Evolutionary conservation across 2,797 vertebrate species (phyloP).

Genomic region (Myiotriccus ornatus): DNA sequence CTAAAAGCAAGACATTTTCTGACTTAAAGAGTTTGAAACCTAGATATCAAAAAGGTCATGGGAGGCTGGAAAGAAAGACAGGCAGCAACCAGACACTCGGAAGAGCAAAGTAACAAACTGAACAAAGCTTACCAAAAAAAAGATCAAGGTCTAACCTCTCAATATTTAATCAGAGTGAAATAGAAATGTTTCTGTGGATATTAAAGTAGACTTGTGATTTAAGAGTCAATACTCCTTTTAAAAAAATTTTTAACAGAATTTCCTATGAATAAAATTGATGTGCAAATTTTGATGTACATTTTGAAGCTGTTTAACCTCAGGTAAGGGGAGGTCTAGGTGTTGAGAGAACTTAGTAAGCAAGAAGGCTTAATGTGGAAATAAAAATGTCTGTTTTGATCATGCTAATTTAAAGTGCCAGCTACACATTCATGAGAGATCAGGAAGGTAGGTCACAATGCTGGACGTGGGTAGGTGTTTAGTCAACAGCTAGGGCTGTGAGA

Average conservation of each 20-base stretch:
- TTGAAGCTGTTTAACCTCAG: neutral
- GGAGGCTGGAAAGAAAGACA: neutral
- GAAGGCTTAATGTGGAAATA: neutral
- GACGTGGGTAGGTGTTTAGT: constrained; percentile 48
- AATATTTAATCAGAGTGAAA: constrained; percentile 22
- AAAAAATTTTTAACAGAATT: neutral
- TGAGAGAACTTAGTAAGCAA: neutral
- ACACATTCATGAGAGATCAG: neutral
- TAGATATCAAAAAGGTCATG: neutral
- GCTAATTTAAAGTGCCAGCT: constrained; percentile 11
- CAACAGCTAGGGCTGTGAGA: constrained; percentile 27
- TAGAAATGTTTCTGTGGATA: neutral
- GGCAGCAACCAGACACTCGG: neutral
- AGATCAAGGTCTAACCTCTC: neutral
- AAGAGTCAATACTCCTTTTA: neutral
- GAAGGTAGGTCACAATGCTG: constrained; percentile 46
- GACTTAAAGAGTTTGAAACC: neutral
- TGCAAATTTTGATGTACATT: neutral
- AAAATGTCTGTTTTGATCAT: neutral
- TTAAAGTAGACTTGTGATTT: constrained; percentile 17
- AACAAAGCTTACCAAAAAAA: constrained; percentile 26
- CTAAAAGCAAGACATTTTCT: neutral
- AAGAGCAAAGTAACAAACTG: neutral
- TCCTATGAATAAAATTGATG: neutral
- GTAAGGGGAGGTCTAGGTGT: neutral